Conservation (phyloP, 2,113 vertebrate genomes). For the Choloepus hoffmanni region DNA sequence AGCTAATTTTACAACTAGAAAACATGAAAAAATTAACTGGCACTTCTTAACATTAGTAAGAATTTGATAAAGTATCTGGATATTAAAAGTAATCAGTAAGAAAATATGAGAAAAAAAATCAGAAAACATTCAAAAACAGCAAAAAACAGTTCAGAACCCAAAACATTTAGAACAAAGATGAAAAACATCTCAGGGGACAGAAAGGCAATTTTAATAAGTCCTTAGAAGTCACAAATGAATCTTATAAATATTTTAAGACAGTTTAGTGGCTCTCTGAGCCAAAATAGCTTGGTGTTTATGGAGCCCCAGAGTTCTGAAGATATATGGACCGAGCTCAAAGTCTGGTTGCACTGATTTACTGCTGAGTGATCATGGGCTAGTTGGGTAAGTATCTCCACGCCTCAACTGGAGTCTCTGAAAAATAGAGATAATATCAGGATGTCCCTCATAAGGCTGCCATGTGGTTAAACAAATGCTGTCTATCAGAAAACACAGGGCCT, state of each 20-base stretch:
- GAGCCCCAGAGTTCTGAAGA: background rate
- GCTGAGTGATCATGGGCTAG: background rate
- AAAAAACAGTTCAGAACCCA: background rate
- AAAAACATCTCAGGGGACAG: background rate
- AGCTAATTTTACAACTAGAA: slow-evolving; percentile 1
- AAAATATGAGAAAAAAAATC: background rate
- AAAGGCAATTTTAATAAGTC: background rate
- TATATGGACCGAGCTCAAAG: background rate
- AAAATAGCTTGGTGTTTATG: background rate
- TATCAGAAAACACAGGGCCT: background rate
- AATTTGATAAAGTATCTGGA: background rate
- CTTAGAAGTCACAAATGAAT: background rate
- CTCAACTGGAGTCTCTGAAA: background rate
- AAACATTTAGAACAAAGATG: background rate
- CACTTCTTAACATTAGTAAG: background rate
- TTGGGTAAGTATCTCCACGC: too few relatives aligned
- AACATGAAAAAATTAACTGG: background rate
- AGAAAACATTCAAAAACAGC: background rate
- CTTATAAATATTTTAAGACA: background rate
- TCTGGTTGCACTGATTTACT: background rate
- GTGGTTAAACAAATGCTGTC: background rate
- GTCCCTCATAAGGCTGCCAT: background rate
- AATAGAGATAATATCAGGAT: background rate
- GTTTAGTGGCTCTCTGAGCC: background rate
- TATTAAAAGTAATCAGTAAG: background rate